Base-by-base conservation (phyloP, 2,113 vertebrate species). In the Thalassarche chlororhynchos region DNA sequence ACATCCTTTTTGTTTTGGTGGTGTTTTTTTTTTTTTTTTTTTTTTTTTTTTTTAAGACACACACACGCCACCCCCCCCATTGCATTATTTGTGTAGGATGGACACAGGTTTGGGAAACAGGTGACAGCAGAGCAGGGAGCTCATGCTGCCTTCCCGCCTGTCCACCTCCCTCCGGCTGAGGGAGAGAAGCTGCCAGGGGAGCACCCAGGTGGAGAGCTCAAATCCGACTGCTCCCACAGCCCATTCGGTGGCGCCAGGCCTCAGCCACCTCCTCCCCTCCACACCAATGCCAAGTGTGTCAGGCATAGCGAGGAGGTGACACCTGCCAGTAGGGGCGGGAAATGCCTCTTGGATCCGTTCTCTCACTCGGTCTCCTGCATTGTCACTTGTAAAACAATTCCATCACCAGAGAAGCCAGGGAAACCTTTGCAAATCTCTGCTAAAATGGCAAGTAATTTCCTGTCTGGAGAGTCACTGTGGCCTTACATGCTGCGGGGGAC, bases 301-400 rank as follows among this genome's bases (percentile, higher is more conserved):
- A 12, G 61, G 26, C 31, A 16, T 12, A 57, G 23, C 6, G 5
- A 77, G 47, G n/a, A 42, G 31, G 32, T 38, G 38, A 9, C 28
- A 47, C 1, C 2, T 70, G 36, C 54, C 31, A 70, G 26, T 8
- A 85, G 38, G 49, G 57, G 5, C 6, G 7, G 52, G 25, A 76
- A 68, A 42, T 71, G 29, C 28, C 24, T 92, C n/a, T 71, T 64
- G n/a, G 24, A 87, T 79, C 66, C 4, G 1, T 87, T 84, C n/a
- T 66, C 10, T 44, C 14, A 57, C 42, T 68, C 0, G 0, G 17
- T 17, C 13, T 76, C 44, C 20, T 79, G 21, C 8, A 2, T 14
- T 79, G 23, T 42, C 36, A 42, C 38, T 55, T 76, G 32, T 79
- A 46, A 75, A 94, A 38, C 36, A 70, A 23, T 51, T 79, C 25